These are phyloP conservation scores for Athene cunicularia DNA, from an alignment of 2,113 vertebrate genomes.

Conservation along the genomic window DNA sequence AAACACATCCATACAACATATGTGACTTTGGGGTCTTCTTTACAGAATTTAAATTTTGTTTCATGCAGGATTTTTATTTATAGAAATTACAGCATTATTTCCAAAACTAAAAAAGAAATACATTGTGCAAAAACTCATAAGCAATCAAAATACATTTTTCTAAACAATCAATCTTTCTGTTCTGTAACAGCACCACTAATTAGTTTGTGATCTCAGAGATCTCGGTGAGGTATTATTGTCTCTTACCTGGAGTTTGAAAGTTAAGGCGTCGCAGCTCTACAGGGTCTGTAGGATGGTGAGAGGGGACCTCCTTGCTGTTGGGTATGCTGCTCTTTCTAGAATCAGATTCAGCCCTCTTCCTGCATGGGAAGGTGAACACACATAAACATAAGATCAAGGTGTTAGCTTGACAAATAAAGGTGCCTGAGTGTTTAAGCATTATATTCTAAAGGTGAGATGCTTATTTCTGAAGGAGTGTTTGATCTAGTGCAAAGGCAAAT, in stretches of 20 bases:
- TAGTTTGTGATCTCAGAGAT: not conserved
- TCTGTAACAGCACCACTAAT: not conserved
- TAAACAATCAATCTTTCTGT: not conserved
- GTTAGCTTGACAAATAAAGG: not conserved
- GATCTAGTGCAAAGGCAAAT: not conserved
- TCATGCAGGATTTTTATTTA: not conserved
- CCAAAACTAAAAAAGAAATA: not conserved
- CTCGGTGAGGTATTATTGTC: not conserved
- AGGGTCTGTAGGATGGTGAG: conserved; percentile 94
- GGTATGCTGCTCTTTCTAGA: conserved; percentile 96
- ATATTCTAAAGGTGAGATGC: not conserved
- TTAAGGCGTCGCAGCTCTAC: conserved; percentile 97
- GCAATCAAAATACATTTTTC: not conserved
- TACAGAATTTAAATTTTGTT: not conserved
- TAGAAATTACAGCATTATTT: not conserved
- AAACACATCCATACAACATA: not conserved
- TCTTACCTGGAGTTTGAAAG: conserved; percentile 97
- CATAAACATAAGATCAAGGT: not conserved
- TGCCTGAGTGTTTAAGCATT: not conserved
- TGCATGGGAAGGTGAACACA: conserved; percentile 59
- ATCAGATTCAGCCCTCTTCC: conserved; percentile 96
- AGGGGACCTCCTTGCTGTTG: conserved; percentile 93
- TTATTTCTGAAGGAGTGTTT: not conserved
- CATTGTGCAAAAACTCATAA: not conserved
- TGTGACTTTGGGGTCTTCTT: not conserved